Conservation (phyloP, 2,888 invertebrate species). For the Hirtodrosophila trivittata region DNA sequence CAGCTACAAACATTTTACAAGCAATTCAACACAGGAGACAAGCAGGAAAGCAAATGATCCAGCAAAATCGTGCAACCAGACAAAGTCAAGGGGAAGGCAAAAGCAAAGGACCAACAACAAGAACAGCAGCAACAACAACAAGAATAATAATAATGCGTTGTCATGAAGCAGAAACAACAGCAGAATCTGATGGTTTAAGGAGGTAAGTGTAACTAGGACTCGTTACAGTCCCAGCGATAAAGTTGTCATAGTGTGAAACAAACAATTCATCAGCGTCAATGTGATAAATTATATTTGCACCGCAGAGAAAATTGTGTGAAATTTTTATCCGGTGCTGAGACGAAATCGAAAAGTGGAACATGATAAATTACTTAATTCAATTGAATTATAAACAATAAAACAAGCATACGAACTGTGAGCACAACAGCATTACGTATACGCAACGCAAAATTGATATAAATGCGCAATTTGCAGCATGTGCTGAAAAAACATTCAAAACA, state of each 20-base stretch:
- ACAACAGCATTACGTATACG: conserved; percentile 38
- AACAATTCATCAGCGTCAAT: conserved; percentile 78
- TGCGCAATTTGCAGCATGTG: conserved; percentile 7
- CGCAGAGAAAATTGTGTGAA: conserved; percentile 60
- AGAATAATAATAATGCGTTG: not conserved
- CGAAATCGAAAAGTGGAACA: conserved; percentile 59
- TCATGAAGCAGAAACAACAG: not conserved
- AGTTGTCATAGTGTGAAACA: conserved; percentile 77
- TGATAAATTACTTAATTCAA: conserved; percentile 68
- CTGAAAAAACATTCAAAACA: not conserved
- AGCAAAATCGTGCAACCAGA: conserved; percentile 41
- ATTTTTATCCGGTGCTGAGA: conserved; percentile 53
- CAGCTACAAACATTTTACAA: conserved; percentile 68
- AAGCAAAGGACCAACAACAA: conserved; percentile 8
- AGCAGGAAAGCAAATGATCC: conserved; percentile 54
- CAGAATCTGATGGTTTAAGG: not conserved
- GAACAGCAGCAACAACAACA: conserved; percentile 7
- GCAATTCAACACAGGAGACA: conserved; percentile 61
- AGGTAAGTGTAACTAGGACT: conserved; percentile 4
- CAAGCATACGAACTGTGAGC: conserved; percentile 45
- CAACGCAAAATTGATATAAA: conserved; percentile 26
- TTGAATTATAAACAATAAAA: conserved; percentile 71
- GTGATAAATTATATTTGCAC: conserved; percentile 73
- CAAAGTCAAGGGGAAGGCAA: not conserved
- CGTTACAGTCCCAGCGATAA: conserved; percentile 54